These are phyloP conservation scores for Fulmarus glacialis DNA, from an alignment of 2,113 vertebrate genomes.

Conservation along the genomic window DNA sequence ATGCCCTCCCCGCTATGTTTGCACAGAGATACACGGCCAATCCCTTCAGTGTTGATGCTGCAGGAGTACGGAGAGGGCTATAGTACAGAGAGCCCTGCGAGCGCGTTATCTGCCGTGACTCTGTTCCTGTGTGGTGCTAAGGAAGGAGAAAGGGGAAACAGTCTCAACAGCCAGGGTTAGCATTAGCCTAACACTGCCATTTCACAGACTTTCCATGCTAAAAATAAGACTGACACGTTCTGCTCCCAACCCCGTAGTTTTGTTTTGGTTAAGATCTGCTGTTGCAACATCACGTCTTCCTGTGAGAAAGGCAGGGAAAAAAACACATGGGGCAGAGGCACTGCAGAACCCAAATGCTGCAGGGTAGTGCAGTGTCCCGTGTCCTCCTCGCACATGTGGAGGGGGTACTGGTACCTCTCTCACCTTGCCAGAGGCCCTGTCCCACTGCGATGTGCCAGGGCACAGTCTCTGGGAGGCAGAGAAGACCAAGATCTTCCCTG, in stretches of 20 bases:
- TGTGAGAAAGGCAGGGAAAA: neutral
- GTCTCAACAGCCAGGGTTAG: neutral
- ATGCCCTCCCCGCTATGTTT: neutral
- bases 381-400: rapidly evolving
- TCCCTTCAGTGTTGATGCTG: neutral
- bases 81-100: neutral
- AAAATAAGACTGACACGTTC: neutral
- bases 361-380: rapidly evolving
- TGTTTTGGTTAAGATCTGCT: neutral
- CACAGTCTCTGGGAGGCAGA: neutral
- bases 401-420: rapidly evolving
- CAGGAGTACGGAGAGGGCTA: rapidly evolving
- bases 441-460: neutral
- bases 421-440: neutral
- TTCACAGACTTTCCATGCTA: neutral
- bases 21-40: neutral
- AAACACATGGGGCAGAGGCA: rapidly evolving
- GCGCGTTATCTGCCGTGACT: rapidly evolving
- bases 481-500: neutral
- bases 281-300: neutral
- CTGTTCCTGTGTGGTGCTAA: rapidly evolving
- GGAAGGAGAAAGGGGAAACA: neutral
- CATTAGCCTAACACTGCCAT: neutral
- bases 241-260: neutral
- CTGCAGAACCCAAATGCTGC: rapidly evolving